Base-by-base conservation (phyloP, 2,888 invertebrate species). In the Oscheius sp. region DNA sequence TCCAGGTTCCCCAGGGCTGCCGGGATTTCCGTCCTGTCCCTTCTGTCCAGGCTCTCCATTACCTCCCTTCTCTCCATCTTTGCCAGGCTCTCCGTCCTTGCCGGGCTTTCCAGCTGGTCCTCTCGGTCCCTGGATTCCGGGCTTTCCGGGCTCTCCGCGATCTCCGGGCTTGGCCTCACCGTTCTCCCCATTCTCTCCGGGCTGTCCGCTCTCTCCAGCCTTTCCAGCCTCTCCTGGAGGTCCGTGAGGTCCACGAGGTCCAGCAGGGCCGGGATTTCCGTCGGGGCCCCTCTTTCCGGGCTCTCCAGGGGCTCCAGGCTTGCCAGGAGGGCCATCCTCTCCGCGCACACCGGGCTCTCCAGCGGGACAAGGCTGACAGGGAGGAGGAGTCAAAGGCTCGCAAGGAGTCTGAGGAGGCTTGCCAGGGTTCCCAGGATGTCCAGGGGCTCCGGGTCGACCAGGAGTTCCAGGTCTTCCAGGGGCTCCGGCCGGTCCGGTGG, bases 401-500 rank as follows among this genome's bases (percentile, higher is more conserved):
- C 53, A 53, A 11, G 53, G 53, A 29, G 53, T 53, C 53, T 53
- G 53, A 29, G 53, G 53, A 72, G 79, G 77, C 48, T 77, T 73
- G 76, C 83, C 84, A 57, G 77, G 76, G 37, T 75, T 66, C 68
- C 80, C 78, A 62, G 76, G 78, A 79, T 74, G 75, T 74, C 82
- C 82, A 35, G 82, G 76, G 32, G 79, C 76, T 72, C 82, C 81
- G 75, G 80, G 78, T 48, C 75, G 68, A 71, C 79, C 79, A 63
- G 79, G 79, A 51, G 74, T 70, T 78, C 85, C 85, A 48, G 84
- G 80, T 33, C 75, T 77, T 74, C 85, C 85, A 65, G 83, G 79
- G 0, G 81, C 70, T 72, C 86, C 86, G 57, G 79, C 76, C 32
- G 83, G 81, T 82, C 85, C 84, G 21, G 84, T 79, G 9, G 84